Evolutionary conservation across 2,113 vertebrate genomes (phyloP).

Genomic region (Pitta sordida): DNA sequence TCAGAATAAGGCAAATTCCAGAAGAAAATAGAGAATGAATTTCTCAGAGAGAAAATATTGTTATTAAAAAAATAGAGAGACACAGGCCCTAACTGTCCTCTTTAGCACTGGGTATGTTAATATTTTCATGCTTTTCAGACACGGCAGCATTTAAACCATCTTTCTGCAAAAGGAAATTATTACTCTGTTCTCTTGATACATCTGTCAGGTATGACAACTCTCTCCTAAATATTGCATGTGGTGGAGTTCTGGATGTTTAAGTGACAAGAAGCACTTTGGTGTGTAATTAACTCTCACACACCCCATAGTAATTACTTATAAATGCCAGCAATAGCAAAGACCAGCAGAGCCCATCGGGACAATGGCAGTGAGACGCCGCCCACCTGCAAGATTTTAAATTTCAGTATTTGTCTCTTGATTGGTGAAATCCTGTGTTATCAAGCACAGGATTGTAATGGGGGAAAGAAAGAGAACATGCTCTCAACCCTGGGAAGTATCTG

Average conservation of each 20-base stretch:
- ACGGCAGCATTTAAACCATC: neutral
- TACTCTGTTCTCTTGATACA: neutral
- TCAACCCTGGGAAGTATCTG: neutral
- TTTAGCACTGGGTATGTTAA: neutral
- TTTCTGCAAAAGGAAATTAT: neutral
- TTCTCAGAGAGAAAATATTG: neutral
- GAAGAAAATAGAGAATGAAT: neutral
- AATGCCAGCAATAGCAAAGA: neutral
- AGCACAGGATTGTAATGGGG: neutral
- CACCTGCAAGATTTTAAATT: fast-evolving
- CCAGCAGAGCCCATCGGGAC: neutral
- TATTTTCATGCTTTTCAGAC: neutral
- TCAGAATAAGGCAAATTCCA: neutral
- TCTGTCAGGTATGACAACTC: neutral
- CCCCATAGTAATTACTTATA: neutral
- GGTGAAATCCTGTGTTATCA: neutral
- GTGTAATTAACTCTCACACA: neutral
- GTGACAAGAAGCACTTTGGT: neutral
- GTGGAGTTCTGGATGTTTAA: neutral
- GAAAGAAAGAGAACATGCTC: neutral
- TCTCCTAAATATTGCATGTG: neutral
- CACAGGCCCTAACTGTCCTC: neutral
- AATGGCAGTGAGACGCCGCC: neutral
- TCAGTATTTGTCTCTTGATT: neutral
- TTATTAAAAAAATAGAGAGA: neutral